Evolutionary conservation across 2,888 invertebrate genomes (phyloP), one percentile per base, ranked within the genome.

Genomic region (Congeria kusceri): DNA sequence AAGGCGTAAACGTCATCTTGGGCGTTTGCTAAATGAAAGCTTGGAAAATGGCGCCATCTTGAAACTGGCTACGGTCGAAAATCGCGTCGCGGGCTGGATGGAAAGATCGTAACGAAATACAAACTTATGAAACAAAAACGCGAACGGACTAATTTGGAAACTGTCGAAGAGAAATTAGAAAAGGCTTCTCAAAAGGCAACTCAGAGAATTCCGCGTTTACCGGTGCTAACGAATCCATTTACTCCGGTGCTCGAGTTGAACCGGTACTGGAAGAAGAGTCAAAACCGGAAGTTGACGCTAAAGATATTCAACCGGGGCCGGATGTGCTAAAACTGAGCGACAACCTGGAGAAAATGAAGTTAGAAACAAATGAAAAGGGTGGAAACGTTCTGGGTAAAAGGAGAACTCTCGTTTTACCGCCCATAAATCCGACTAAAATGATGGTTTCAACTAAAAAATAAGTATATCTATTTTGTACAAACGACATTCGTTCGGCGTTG

Each of bases 11-110:
- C 73, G 83, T 39, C 79, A 86, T 32, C 83, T 87, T 9, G 78
- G 86, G 64, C 82, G 81, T 46, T 69, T 86, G 15, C 74, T 86
- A 62, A 71, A 73, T 11, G 84, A 87, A 29, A 81, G 88, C 67
- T 58, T 85, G n/a, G 83, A 81, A 57, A 83, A 77, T 25, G 87
- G 88, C 4, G 83, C 78, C 58, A 86, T 88, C 47, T 61, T 88
- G 57, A 79, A 86, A 66, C 81, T 79, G 27, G 49, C 63, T 1
- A 64, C 74, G 9, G 67, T 85, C 18, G 58, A 73, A 39, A 32
- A 65, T 1, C 39, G 39, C 39, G 39, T 39, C 39, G 39, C 39
- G 13, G 39, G 39, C 1, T 39, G 81, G 82, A 83, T 86, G 69
- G 83, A 80, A 61, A 53, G 75, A 25, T 80, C 77, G 3, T 71